Evolutionary conservation across 92 coral and sea anemone species (phyloP).

Genomic region (Heliopora coerulea): DNA sequence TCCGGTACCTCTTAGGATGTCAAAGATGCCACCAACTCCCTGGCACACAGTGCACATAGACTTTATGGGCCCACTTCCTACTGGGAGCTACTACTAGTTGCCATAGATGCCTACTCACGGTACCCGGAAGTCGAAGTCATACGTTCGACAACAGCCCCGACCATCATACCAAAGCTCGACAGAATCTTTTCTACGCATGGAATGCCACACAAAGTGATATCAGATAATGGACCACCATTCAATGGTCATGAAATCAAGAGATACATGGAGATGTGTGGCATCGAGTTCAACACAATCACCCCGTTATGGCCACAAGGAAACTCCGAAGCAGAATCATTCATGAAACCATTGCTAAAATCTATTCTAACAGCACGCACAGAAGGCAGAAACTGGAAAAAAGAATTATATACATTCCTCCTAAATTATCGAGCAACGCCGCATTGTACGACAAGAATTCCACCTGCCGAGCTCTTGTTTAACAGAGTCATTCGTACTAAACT

Average conservation of each 20-base stretch:
- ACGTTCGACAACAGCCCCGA: constrained; percentile 11
- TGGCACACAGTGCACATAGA: constrained; percentile 53
- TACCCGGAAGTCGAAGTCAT: neutral
- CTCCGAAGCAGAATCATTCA: constrained; percentile 6
- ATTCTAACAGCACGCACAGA: neutral
- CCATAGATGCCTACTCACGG: constrained; percentile 34
- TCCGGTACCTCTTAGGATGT: constrained; percentile 41
- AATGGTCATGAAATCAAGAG: neutral
- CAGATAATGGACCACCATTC: constrained; percentile 24
- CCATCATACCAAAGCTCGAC: constrained; percentile 14
- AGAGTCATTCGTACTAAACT: neutral
- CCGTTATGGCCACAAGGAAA: constrained; percentile 20
- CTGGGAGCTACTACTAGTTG: constrained; percentile 45
- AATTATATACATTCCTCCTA: neutral
- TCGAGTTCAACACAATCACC: neutral
- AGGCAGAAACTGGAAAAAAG: too few relatives aligned
- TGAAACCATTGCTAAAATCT: neutral
- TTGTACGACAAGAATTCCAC: neutral
- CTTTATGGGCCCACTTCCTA: constrained; percentile 37
- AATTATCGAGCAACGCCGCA: constrained; percentile 10
- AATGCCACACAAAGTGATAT: neutral
- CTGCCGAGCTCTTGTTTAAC: constrained; percentile 9
- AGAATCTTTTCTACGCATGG: constrained; percentile 11
- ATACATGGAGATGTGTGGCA: constrained; percentile 5
- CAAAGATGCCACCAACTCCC: constrained; percentile 48